A percentile compares a stretch with the other conserved stretches of the same genome.
Evolutionary conservation across 64 coral and sea anemone genomes (phyloP).

Genomic region (Montipora capricornis): DNA sequence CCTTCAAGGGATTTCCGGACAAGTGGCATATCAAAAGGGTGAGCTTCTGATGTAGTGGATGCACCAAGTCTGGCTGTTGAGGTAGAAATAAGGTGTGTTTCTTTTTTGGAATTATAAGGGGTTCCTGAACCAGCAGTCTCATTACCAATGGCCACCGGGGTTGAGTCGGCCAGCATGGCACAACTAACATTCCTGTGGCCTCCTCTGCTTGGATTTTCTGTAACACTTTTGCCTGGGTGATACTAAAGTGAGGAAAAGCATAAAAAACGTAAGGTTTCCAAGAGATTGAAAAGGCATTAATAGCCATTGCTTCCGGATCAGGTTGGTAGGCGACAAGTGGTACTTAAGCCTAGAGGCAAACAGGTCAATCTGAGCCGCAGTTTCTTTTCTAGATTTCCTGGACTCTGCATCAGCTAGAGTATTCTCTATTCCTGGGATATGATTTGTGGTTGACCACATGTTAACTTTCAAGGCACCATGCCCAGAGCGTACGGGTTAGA

Average conservation of each 20-base stretch:
- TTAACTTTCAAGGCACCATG: not conserved
- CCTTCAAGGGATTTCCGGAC: too few relatives aligned
- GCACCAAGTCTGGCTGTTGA: too few relatives aligned
- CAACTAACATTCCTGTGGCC: not conserved
- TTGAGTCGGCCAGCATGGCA: not conserved
- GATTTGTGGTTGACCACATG: not conserved
- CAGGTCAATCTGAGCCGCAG: not conserved
- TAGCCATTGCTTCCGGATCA: not conserved
- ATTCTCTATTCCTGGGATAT: not conserved
- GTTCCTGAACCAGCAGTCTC: too few relatives aligned
- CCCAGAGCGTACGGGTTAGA: not conserved
- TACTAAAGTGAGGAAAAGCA: too few relatives aligned
- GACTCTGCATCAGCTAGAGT: not conserved
- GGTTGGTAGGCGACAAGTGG: not conserved
- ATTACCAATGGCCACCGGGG: not conserved
- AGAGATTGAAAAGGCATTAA: not conserved
- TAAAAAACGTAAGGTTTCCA: too few relatives aligned
- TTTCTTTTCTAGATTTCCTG: not conserved
- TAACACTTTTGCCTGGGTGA: too few relatives aligned
- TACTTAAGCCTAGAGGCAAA: not conserved
- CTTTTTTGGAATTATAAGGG: too few relatives aligned
- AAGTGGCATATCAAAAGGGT: not conserved
- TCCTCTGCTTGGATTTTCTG: too few relatives aligned
- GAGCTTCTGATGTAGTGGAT: not conserved
- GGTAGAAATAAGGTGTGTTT: too few relatives aligned